Evolutionary conservation across 2,113 vertebrate species (phyloP), one percentile per base, ranked within the genome.

Genomic region (Albula glossodonta): DNA sequence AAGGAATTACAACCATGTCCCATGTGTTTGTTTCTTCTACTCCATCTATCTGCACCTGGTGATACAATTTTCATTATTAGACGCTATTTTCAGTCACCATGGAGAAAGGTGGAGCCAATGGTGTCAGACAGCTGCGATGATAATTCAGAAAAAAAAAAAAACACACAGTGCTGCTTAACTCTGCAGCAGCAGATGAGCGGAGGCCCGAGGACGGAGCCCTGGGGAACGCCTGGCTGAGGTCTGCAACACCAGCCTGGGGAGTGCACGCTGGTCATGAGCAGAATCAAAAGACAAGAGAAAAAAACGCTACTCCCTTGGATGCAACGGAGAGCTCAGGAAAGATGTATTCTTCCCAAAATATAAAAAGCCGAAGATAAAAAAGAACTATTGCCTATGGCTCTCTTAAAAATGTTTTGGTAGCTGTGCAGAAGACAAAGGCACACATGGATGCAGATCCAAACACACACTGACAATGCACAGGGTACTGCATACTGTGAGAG

Each of bases 311-410:
- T 85, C 77, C 84, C 51, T 8, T 22, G 77, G 53, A 31, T 57
- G 52, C 25, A n/a, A 79, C 17, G 22, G 60, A 74, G 70, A 84
- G 83, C 70, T 51, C 63, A 77, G 57, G 53, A 79, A 79, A 85
- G 31, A 80, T 85, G 84, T 85, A 49, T 56, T 85, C 53, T 66
- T 85, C 53, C 78, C 53, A 80, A 85, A 86, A 86, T 53, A 81
- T 49, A 52, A 66, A 86, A 74, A 60, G 56, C 11, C 11, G 10
- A 15, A 12, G 56, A 81, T 31, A 52, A 66, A 86, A 74, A 19
- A 22, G 13, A 49, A 31, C 19, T 52, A 48, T 86, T 81, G 80
- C 85, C 79, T 49, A 51, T 66, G 85, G 78, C 25, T 51, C 85
- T 86, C 82, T 66, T 53, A 81, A 85, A 81, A 85, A 49, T 49